Conservation (phyloP, 2,113 vertebrate species). For the Triplophysa rosa region DNA sequence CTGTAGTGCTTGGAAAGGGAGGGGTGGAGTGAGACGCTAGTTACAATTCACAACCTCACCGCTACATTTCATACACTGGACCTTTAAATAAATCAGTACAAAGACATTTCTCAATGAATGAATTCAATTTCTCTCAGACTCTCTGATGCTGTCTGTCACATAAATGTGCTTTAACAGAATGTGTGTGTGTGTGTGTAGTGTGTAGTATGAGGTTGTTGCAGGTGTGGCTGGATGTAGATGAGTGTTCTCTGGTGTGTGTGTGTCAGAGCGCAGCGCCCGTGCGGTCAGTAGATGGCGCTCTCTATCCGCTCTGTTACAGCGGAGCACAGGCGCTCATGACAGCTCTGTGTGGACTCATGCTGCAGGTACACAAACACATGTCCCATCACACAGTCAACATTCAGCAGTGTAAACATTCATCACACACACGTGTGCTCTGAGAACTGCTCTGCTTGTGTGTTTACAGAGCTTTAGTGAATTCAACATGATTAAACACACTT, state of each 20-base stretch:
- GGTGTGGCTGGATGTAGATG: slow-evolving; percentile 77
- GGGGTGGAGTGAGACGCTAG: too few relatives aligned
- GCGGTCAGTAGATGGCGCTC: slow-evolving; percentile 66
- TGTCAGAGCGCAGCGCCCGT: slow-evolving; percentile 52
- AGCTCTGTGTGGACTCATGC: slow-evolving; percentile 84
- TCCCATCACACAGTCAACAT: too few relatives aligned
- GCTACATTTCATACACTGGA: too few relatives aligned
- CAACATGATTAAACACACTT: not conserved
- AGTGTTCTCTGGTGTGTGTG: slow-evolving; percentile 79
- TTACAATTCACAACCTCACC: too few relatives aligned
- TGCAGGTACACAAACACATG: slow-evolving; percentile 70
- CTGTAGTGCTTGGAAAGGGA: too few relatives aligned
- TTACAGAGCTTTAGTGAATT: too few relatives aligned
- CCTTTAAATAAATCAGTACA: too few relatives aligned
- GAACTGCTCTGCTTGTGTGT: too few relatives aligned
- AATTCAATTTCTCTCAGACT: too few relatives aligned
- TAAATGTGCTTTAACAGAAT: not conserved
- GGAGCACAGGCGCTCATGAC: slow-evolving; percentile 74
- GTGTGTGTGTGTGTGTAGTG: slow-evolving; percentile 65
- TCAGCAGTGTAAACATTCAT: too few relatives aligned
- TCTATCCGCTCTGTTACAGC: slow-evolving; percentile 76
- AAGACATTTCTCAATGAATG: too few relatives aligned
- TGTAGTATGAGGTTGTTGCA: slow-evolving; percentile 83
- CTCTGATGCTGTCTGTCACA: not conserved
- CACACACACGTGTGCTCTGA: not conserved